These are phyloP conservation scores for Decapterus maruadsi DNA, from an alignment of 2,797 vertebrate genomes.

Conservation along the genomic window DNA sequence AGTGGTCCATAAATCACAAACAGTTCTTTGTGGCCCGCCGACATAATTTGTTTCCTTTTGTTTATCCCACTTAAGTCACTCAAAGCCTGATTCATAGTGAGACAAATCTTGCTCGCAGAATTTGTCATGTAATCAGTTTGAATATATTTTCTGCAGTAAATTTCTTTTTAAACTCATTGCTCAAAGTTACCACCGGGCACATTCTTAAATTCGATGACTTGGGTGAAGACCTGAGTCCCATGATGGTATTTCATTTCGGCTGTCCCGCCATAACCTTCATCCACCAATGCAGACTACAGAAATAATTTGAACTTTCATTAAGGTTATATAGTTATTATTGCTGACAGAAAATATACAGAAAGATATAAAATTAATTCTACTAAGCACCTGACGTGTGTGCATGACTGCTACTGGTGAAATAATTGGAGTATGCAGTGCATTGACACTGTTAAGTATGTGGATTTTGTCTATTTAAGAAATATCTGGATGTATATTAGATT, in stretches of 20 bases:
- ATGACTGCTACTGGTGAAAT: background rate
- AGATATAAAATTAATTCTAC: constrained; percentile 11
- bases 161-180: constrained; percentile 44
- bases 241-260: constrained; percentile 20
- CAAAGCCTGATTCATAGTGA: constrained; percentile 72
- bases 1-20: constrained; percentile 79
- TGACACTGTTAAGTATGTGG: too few species aligned
- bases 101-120: constrained; percentile 61
- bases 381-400: constrained; percentile 1
- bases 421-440: too few species aligned
- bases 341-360: background rate
- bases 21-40: constrained; percentile 73
- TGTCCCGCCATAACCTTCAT: constrained; percentile 1
- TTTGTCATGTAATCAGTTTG: constrained; percentile 59
- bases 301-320: background rate
- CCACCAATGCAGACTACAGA: background rate
- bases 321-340: background rate
- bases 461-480: too few species aligned
- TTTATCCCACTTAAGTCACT: constrained; percentile 72
- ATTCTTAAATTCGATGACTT: constrained; percentile 43
- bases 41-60: constrained; percentile 72
- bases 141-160: constrained; percentile 52
- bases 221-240: constrained; percentile 24
- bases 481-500: too few species aligned
- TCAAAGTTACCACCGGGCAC: constrained; percentile 25